Base-by-base conservation (phyloP, 2,113 vertebrate species). In the Pampusana beccarii region DNA sequence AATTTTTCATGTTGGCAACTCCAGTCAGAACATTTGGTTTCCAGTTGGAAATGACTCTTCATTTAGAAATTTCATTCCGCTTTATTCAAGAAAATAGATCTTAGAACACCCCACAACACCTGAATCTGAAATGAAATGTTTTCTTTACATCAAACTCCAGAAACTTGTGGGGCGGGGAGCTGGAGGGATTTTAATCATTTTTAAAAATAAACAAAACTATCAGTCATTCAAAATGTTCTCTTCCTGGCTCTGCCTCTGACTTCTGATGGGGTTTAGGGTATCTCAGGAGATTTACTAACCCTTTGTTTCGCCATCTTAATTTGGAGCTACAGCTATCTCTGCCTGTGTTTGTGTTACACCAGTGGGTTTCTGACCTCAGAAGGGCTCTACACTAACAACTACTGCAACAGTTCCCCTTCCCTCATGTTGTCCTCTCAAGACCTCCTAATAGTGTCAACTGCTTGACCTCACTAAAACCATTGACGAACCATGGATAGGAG, bases 1-100 rank as follows among this genome's bases (percentile, higher is more conserved):
- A 86, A 54, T 79, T 89, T 87, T 91, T 96, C n/a, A n/a, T 78
- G 65, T 86, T 92, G 91, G 84, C 80, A 89, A 69, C 42, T 92
- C 38, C 84, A 89, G 86, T 38, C 80, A 95, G 91, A 92, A 96
- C 93, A 96, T 96, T 95, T 79, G 86, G 70, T 91, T 95, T 96
- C 95, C 89, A 91, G 87, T 93, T 96, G 94, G 93, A 97, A 96
- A 92, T 75, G 77, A 53, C n/a, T 72, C 77, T 72, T 95, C 57
- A 92, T 95, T 92, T 91, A 93, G 89, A 91, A 95, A 78, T 81
- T 93, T 92, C 65, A 61, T 84, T 87, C 69, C 65, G 33, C 31
- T 95, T 95, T 95, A 93, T 89, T 95, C 65, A 84, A 75, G 80
- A 93, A 96, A 96, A 91, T 79, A 89, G 83, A 88, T 79, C 56